Percentiles rank a stretch among this genome's conserved stretches.
phyloP scores from a whole-genome alignment of 2,797 vertebrate genomes.

The Hoplostethus atlanticus region DNA sequence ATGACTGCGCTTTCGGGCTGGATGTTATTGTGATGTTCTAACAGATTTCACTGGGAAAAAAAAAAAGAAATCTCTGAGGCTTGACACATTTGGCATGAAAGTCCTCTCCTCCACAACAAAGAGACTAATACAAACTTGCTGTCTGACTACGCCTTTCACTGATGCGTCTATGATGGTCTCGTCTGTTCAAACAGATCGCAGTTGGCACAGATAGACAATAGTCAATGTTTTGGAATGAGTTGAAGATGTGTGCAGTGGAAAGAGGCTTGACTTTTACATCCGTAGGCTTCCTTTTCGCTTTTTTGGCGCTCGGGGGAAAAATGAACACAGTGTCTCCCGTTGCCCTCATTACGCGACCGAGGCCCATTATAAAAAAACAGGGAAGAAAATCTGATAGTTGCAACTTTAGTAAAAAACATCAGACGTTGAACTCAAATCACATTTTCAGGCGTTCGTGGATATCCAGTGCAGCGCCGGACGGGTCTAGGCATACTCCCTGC shows the following conservation, averaged over 20 bases:
- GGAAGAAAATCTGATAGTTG: constrained; percentile 7
- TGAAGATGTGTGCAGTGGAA: background rate
- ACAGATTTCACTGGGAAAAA: background rate
- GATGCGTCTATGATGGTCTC: background rate
- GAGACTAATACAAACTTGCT: background rate
- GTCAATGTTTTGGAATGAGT: background rate
- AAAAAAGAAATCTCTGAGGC: background rate
- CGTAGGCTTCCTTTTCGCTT: background rate
- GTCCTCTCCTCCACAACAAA: constrained; percentile 9
- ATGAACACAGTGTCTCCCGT: background rate
- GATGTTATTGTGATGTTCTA: background rate
- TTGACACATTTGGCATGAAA: constrained; percentile 14
- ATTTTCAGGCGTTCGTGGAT: constrained; percentile 25
- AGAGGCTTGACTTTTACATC: background rate
- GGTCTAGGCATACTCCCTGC: constrained; percentile 48
- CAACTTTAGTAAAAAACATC: background rate
- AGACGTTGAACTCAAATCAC: constrained; percentile 14
- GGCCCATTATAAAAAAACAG: too few relatives aligned
- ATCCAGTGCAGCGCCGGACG: constrained; percentile 24
- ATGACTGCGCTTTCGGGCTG: background rate
- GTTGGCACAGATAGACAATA: background rate
- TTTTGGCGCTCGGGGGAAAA: constrained; percentile 1
- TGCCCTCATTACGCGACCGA: background rate
- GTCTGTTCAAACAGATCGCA: background rate
- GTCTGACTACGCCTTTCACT: constrained; percentile 1